Evolutionary conservation across 2,888 invertebrate species (phyloP).

Genomic region (Parnassius smintheus): DNA sequence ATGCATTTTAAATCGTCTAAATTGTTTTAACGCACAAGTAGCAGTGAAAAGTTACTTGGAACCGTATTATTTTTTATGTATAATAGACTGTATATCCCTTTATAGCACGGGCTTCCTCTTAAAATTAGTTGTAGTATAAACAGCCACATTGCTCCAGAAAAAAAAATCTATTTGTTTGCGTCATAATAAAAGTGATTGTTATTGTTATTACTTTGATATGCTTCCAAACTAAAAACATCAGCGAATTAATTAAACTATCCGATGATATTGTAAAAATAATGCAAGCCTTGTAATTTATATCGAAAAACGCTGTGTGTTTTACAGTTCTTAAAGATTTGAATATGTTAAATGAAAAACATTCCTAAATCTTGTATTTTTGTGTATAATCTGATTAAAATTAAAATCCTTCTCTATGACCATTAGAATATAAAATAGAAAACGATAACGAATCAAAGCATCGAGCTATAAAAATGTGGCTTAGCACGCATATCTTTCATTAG

Average conservation of each 20-base stretch:
- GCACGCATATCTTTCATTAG: constrained; percentile 28
- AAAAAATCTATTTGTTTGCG: too few species aligned
- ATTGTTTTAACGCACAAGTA: background rate
- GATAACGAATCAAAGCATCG: constrained; percentile 1
- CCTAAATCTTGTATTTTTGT: constrained; percentile 3
- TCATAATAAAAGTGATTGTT: too few species aligned
- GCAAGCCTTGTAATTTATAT: too few species aligned
- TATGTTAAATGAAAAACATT: background rate
- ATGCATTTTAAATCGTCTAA: constrained; percentile 2
- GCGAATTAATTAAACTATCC: too few species aligned
- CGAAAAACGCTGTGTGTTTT: too few species aligned
- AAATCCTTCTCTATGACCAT: background rate
- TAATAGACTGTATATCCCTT: background rate
- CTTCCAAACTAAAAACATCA: too few species aligned
- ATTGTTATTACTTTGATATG: too few species aligned
- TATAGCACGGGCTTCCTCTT: background rate
- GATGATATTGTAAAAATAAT: too few species aligned
- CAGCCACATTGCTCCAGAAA: too few species aligned
- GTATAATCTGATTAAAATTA: background rate
- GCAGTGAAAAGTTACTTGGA: background rate
- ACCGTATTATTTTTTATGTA: background rate
- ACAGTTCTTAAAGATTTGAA: too few species aligned
- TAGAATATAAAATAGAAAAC: background rate
- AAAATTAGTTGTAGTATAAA: too few species aligned
- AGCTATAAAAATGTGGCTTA: constrained; percentile 24